Evolutionary conservation across 2,113 vertebrate genomes (phyloP).

Genomic region (Ginglymostoma cirratum): DNA sequence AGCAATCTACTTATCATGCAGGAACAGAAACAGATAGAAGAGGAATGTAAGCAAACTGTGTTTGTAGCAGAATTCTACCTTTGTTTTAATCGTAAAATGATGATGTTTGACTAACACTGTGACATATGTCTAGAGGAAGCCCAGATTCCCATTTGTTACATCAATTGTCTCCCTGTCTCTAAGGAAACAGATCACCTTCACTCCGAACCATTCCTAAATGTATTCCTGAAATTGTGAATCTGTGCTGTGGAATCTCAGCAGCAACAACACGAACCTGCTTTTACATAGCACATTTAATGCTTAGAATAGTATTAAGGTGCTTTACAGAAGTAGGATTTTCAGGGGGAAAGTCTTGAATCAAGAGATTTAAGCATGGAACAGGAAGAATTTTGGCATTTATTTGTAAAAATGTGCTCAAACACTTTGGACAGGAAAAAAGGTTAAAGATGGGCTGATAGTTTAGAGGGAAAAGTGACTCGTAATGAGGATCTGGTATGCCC

Average conservation of each 20-base stretch:
- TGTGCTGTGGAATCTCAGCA: background rate
- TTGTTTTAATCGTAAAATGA: background rate
- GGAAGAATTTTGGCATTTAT: background rate
- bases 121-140: background rate
- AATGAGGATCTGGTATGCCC: too few species aligned
- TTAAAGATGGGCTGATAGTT: background rate
- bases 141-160: background rate
- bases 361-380: background rate
- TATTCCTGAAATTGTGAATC: background rate
- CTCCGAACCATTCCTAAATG: background rate
- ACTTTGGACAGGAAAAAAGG: background rate
- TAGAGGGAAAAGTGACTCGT: too few species aligned
- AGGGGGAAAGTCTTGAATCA: background rate
- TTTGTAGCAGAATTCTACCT: background rate
- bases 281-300: background rate
- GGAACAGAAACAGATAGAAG: background rate
- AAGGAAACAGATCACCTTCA: background rate
- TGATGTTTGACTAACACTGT: background rate
- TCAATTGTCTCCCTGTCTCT: background rate
- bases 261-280: background rate
- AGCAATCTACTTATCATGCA: background rate
- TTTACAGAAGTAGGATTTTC: background rate
- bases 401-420: background rate
- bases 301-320: background rate
- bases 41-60: background rate